Conservation (phyloP, 2,113 vertebrate species). For the Monopterus albus region DNA sequence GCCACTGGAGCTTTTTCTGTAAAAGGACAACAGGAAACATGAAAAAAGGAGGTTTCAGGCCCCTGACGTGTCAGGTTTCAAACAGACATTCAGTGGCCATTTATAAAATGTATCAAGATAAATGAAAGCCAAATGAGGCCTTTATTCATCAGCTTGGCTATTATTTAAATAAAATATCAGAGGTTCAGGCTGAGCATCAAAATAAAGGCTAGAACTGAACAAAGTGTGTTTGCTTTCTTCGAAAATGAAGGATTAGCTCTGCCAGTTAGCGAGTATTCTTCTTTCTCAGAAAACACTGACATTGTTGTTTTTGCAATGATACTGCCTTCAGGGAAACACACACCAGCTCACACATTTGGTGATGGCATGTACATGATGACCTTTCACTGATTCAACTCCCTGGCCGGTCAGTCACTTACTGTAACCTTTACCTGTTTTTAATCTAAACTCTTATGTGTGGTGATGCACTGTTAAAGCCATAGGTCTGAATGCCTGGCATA, state of each 20-base stretch:
- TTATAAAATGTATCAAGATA: too few species aligned
- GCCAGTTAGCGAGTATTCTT: background rate
- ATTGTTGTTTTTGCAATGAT: slow-evolving; percentile 31
- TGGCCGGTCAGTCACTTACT: background rate
- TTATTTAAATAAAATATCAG: background rate
- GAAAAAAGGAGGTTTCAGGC: background rate
- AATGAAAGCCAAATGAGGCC: too few species aligned
- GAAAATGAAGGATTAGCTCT: slow-evolving; percentile 3
- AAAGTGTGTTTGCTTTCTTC: slow-evolving; percentile 1
- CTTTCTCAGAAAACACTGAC: slow-evolving; percentile 26
- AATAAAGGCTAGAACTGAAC: background rate
- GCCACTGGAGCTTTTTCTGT: slow-evolving; percentile 92
- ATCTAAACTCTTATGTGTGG: background rate
- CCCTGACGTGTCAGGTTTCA: too few species aligned
- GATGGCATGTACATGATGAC: background rate
- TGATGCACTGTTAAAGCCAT: background rate
- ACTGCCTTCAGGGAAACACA: slow-evolving; percentile 5
- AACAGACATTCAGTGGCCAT: too few species aligned
- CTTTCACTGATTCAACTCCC: background rate
- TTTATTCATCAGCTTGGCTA: too few species aligned
- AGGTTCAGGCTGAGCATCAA: background rate
- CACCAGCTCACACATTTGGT: slow-evolving; percentile 7
- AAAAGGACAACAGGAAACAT: background rate
- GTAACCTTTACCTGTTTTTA: background rate
- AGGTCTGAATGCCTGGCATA: background rate